Evolutionary conservation across 1,140 invertebrate species (phyloP), one percentile per base, ranked within the genome.

Genomic region (Drosophila tani): DNA sequence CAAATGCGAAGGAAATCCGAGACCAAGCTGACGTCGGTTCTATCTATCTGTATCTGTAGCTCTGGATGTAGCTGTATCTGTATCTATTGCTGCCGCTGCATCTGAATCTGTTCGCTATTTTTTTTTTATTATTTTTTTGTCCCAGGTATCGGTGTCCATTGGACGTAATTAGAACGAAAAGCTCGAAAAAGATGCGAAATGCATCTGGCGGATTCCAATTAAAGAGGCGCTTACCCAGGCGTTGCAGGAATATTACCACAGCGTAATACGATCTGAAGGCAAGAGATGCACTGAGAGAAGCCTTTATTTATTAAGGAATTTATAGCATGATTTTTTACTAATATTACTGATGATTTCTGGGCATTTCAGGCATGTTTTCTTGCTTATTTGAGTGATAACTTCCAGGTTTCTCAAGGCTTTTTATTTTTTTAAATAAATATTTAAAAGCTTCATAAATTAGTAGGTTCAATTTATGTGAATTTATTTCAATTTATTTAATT

Each of bases 151-250:
- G 79, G 66, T 78, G 73, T 78, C 63, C 59, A 82, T 68, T 57
- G 58, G 70, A 78, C 75, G 84, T 87, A 87, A 87, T 87, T 81
- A 84, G 84, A 87, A 87, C 82, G 82, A 79, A 79, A 77, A 77
- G 46, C 70, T 59, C 62, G 15, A 60, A 58, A 70, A 74, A 74
- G 55, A 74, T 73, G 66, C 79, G 83, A 88, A 87, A 88, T 87
- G 80, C 60, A 87, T 87, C 83, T 87, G 76, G 40, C 63, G 57
- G 85, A 87, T 87, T 87, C 83, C 80, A 66, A 87, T 86, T 87
- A 87, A 87, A 82, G 58, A 63, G 74, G 77, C 81, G 75, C 69
- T 82, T 70, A 82, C 75, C 74, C 46, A 82, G 69, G 80, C 80
- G 75, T 82, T 78, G 76, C 82, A 82, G 80, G 80, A 82, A 75